Evolutionary conservation across 2,888 invertebrate species (phyloP).

Genomic region (Miltochrista miniata): DNA sequence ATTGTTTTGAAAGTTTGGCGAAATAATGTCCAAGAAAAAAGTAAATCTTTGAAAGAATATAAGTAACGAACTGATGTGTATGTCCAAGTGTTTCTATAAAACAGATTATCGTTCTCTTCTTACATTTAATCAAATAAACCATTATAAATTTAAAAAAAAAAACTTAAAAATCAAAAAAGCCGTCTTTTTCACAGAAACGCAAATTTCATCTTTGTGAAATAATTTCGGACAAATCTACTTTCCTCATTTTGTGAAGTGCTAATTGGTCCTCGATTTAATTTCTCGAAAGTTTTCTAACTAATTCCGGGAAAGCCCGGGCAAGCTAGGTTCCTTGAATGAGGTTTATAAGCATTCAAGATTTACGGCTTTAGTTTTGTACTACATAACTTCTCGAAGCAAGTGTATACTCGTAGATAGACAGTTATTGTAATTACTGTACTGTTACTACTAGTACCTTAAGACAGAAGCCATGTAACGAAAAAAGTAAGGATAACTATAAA

Average conservation of each 20-base stretch:
- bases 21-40: no score
- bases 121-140: background rate
- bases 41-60: no score
- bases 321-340: constrained; percentile 35
- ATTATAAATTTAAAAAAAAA: background rate
- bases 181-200: constrained; percentile 23
- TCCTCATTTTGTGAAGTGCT: constrained; percentile 20
- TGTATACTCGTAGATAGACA: no score
- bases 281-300: constrained; percentile 26
- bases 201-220: constrained; percentile 21
- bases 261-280: constrained; percentile 32
- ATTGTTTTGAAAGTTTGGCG: no score
- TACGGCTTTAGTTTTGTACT: constrained; percentile 22
- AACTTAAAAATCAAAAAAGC: constrained; percentile 34
- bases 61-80: no score
- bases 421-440: no score
- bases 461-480: no score
- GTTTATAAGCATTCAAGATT: no score
- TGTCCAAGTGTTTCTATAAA: no score
- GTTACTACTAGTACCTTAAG: no score
- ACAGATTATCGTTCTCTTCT: no score
- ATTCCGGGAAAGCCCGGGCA: constrained; percentile 25
- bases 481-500: no score
- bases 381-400: background rate
- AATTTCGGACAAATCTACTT: constrained; percentile 27